Base-by-base conservation (phyloP, 2,888 invertebrate genomes). In the Drosophila colorata region DNA sequence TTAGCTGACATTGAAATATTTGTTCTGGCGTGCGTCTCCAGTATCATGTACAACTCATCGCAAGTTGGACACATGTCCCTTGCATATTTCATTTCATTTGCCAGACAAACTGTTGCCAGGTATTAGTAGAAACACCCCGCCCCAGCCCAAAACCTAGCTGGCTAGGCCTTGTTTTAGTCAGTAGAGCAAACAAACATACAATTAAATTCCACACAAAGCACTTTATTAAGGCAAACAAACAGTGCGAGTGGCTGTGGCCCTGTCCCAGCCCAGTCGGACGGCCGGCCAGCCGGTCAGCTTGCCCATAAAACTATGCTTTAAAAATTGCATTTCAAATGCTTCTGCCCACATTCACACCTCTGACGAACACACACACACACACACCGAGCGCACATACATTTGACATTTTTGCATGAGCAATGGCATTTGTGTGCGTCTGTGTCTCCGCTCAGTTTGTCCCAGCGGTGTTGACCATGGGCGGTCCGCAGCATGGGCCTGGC, bases 41-140 rank as follows among this genome's bases (percentile, higher is more conserved):
- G 68, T 74, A 59, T 67, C 70, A 55, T 59, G 58, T 47, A 60
- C 60, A 68, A 35, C 74, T 63, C 60, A 41, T 64, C 80, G 48
- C 78, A 44, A 59, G 58, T 78, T 74, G 63, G 78, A 74, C 79
- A 73, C 76, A 72, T 82, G 82, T 87, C 86, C 66, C 43, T 46
- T 85, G 78, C 71, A 88, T 88, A 88, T 76, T 83, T 88, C 55
- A 87, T 87, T 81, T 78, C 69, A 74, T 85, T 87, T 75, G 47
- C 86, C 74, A 70, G 61, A 49, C 73, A 60, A 72, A 66, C 53
- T 60, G 66, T 61, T 65, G 61, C 67, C 58, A 55, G 80, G 70
- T 70, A 85, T 80, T 67, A 82, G 64, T 43, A 40, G 41, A 14
- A 14, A 33, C 23, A 33, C 41, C 7, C 38, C 16, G 6, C 44